Percentiles rank a stretch among this genome's conserved stretches.
These are phyloP conservation scores for Zaprionus davidi DNA, from an alignment of 1,140 invertebrate species.

Conservation along the genomic window DNA sequence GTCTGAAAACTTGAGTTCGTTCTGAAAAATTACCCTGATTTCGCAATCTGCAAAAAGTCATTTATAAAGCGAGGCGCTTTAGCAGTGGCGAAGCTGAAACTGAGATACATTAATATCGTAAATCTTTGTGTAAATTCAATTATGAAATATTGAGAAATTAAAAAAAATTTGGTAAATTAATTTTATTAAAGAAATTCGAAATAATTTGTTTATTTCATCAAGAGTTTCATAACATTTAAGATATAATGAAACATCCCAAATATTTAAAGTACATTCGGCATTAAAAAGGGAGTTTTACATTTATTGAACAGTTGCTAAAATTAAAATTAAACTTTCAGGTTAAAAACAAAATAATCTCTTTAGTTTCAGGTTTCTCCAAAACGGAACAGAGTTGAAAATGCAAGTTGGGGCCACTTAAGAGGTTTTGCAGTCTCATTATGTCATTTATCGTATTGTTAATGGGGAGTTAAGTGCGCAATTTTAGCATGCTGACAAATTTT, in stretches of 20 bases:
- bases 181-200: not conserved
- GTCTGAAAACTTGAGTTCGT: conserved; percentile 8
- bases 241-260: too few species aligned
- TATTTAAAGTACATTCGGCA: too few species aligned
- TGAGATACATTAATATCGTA: not conserved
- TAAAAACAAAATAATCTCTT: not conserved
- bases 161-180: not conserved
- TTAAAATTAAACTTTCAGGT: not conserved
- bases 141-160: not conserved
- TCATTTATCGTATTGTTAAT: conserved; percentile 1
- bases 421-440: not conserved
- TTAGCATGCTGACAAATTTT: not conserved
- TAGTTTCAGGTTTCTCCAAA: not conserved
- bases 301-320: not conserved
- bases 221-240: too few species aligned
- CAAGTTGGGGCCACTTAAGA: not conserved
- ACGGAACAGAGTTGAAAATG: not conserved
- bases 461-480: not conserved
- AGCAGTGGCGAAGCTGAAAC: not conserved
- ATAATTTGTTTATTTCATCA: not conserved
- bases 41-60: conserved; percentile 40
- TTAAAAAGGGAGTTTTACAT: not conserved
- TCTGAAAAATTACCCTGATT: conserved; percentile 63
- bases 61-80: conserved; percentile 36
- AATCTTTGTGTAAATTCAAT: not conserved